These are phyloP conservation scores for Camponotus fellah DNA, from an alignment of 2,888 invertebrate species.

Conservation along the genomic window DNA sequence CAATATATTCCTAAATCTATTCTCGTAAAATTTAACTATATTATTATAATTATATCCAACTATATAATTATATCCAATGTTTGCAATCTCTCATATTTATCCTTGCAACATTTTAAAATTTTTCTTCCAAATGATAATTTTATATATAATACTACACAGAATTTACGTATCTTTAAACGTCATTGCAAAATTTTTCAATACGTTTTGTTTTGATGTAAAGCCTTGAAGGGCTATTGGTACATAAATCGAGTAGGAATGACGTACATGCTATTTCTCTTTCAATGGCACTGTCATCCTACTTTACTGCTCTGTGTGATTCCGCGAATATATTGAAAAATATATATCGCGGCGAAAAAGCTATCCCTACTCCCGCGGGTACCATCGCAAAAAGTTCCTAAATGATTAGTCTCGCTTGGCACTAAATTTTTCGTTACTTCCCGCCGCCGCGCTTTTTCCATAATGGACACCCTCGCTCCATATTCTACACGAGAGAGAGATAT, in stretches of 20 bases:
- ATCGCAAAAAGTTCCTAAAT: slow-evolving; percentile 55
- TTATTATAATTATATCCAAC: neutral
- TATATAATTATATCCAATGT: neutral
- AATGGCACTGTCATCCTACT: slow-evolving; percentile 6
- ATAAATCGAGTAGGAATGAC: slow-evolving; percentile 17
- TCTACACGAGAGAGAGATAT: slow-evolving; percentile 32
- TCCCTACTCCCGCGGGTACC: slow-evolving; percentile 38
- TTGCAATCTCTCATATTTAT: neutral
- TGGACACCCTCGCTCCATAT: slow-evolving; percentile 36
- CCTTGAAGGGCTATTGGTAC: neutral
- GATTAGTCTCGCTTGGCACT: slow-evolving; percentile 63
- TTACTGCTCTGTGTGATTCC: slow-evolving; percentile 47
- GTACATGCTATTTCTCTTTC: neutral
- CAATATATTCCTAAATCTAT: neutral
- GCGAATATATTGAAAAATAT: slow-evolving; percentile 68
- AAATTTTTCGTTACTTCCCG: slow-evolving; percentile 60
- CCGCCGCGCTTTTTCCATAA: slow-evolving; percentile 44
- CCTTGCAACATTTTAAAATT: neutral
- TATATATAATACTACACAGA: neutral
- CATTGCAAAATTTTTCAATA: slow-evolving; percentile 4
- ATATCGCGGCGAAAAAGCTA: neutral
- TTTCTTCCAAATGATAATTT: neutral
- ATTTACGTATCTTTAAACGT: neutral
- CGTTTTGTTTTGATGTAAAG: slow-evolving; percentile 1
- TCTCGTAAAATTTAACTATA: no score